Base-by-base conservation (phyloP, 2,888 invertebrate species). In the Azorinus chamasolen region DNA sequence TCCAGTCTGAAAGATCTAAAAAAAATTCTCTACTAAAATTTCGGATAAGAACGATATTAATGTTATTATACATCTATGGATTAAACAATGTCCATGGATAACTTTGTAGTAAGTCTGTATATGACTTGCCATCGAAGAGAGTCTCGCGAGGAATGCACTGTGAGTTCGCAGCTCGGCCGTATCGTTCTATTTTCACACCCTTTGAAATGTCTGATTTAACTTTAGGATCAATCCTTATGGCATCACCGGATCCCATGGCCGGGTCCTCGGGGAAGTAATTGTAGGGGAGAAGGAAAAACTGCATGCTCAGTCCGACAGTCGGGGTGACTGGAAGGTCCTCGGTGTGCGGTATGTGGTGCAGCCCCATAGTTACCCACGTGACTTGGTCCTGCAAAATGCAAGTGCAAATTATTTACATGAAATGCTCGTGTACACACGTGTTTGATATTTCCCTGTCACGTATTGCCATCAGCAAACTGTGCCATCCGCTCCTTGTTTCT, bases 331-430 rank as follows among this genome's bases (percentile, higher is more conserved):
- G 79, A 2, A 79, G 41, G 37, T 79, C 79, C 46, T 79, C 79
- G 22, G 53, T 79, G 63, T 75, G 74, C 8, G 79, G 79, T 6
- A 79, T 66, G 43, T 75, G 79, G 43, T 79, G 71, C 4, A 66
- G 51, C 10, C 75, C 79, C 63, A 79, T 57, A 10, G 79, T 71
- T 22, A 79, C 64, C 79, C 79, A 79, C 6, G 71, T 64, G 1
- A 79, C 79, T 32, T 75, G 75, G 61, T 75, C 79, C 79, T 79
- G 57, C 0, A 45, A 25, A 41, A 25, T 10, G 16, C 8, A 54
- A 6, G 32, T 32, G 10, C 10, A 32, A 4, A 32, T 32, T 32
- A 10, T 4, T 32, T 32, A 25, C 10, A 18, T 27, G n/a, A n/a
- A n/a, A n/a, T n/a, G n/a, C n/a, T n/a, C n/a, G n/a, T n/a, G n/a